Conservation (phyloP, 1,140 invertebrate genomes). For the Heterodera carotae region DNA sequence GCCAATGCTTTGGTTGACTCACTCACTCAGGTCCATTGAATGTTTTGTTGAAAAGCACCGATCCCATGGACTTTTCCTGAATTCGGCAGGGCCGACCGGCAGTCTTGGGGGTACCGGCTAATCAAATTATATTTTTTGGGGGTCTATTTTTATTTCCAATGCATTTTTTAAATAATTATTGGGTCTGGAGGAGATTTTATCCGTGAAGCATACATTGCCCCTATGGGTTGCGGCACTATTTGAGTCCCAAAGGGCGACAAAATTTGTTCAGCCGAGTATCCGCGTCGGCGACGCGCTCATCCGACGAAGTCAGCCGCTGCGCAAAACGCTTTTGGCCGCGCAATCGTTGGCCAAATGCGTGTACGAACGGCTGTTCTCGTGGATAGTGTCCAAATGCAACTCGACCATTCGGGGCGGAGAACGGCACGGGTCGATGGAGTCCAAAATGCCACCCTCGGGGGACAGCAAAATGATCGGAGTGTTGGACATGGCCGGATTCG, state of each 20-base stretch:
- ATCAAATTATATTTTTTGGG: too few species aligned
- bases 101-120: too few species aligned
- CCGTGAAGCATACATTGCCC: too few species aligned
- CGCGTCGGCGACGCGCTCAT: slow-evolving; percentile 26
- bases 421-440: neutral
- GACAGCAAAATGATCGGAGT: slow-evolving; percentile 75
- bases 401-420: slow-evolving; percentile 39
- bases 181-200: too few species aligned
- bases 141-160: too few species aligned
- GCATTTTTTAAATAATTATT: too few species aligned
- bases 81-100: too few species aligned
- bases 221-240: too few species aligned
- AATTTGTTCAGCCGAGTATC: slow-evolving; percentile 14
- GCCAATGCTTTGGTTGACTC: slow-evolving; percentile 70
- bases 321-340: slow-evolving; percentile 67
- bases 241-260: too few species aligned
- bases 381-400: slow-evolving; percentile 60
- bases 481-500: slow-evolving; percentile 99
- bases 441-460: neutral
- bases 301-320: slow-evolving; percentile 18
- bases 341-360: slow-evolving; percentile 66
- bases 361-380: slow-evolving; percentile 60
- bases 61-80: too few species aligned
- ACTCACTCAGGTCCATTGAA: slow-evolving; percentile 68
- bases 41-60: too few species aligned